Evolutionary conservation across 2,797 vertebrate species (phyloP).

Genomic region (Philypnodon macrostomus): DNA sequence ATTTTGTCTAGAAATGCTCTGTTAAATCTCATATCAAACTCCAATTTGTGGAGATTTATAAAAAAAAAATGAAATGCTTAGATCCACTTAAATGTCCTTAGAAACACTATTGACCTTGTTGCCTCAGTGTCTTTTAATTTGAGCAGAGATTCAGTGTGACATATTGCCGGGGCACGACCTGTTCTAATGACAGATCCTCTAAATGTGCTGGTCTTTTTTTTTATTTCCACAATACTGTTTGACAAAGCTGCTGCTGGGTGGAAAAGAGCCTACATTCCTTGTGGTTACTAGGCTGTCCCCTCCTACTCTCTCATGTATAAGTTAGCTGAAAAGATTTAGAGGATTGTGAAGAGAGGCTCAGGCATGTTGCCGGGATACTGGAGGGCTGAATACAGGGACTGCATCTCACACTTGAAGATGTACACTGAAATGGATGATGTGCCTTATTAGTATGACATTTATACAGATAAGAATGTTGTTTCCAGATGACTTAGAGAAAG

Average conservation of each 20-base stretch:
- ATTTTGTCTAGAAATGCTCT: too few relatives aligned
- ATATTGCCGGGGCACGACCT: constrained; percentile 23
- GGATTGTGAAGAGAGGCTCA: constrained; percentile 19
- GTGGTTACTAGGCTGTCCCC: constrained; percentile 21
- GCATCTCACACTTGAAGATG: constrained; percentile 43
- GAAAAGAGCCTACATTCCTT: constrained; percentile 37
- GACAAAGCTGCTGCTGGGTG: constrained; percentile 16
- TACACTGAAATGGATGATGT: constrained; percentile 47
- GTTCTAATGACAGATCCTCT: constrained; percentile 10
- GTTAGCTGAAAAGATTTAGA: constrained; percentile 17
- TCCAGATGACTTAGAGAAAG: constrained; percentile 35
- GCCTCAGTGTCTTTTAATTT: constrained; percentile 6
- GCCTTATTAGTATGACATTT: constrained; percentile 66
- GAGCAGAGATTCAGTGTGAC: neutral
- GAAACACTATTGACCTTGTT: neutral
- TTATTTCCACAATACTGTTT: constrained; percentile 13
- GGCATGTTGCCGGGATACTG: constrained; percentile 54
- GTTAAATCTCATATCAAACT: too few relatives aligned
- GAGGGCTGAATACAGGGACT: constrained; percentile 44
- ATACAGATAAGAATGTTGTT: constrained; percentile 27
- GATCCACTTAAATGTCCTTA: neutral
- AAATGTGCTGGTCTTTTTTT: neutral
- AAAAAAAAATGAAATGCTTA: neutral
- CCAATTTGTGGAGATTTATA: too few relatives aligned
- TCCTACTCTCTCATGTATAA: constrained; percentile 29